Evolutionary conservation across 2,888 invertebrate species (phyloP).

Genomic region (Coleophora deauratella): DNA sequence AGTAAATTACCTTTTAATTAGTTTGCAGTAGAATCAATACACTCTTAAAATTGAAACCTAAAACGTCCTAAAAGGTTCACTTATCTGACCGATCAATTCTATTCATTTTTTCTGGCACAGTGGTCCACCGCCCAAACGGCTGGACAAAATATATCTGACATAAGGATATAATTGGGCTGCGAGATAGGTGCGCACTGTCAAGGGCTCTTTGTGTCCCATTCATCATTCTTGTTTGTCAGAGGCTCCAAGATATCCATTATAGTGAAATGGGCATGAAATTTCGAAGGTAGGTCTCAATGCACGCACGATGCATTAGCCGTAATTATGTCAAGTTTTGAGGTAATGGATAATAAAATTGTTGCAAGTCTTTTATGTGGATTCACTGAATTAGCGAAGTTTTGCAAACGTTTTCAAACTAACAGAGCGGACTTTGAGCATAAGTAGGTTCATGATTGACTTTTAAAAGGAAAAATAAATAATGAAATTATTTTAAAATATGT

Average conservation of each 20-base stretch:
- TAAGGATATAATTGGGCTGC: constrained; percentile 49
- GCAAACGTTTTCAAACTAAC: no score
- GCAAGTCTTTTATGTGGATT: constrained; percentile 14
- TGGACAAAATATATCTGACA: constrained; percentile 41
- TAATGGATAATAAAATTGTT: constrained; percentile 39
- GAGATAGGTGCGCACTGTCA: constrained; percentile 39
- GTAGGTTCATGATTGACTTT: no score
- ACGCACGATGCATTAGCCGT: constrained; percentile 37
- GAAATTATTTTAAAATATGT: no score
- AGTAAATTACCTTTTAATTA: no score
- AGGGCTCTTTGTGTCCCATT: constrained; percentile 48
- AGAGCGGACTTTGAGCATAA: no score
- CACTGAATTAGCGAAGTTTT: constrained; percentile 2
- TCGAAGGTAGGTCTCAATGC: constrained; percentile 48
- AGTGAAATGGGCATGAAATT: constrained; percentile 63
- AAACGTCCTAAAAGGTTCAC: no score
- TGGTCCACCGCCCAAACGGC: constrained; percentile 25
- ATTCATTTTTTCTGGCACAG: constrained; percentile 11
- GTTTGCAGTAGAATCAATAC: no score
- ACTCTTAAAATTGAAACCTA: no score
- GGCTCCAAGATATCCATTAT: constrained; percentile 38
- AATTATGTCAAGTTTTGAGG: constrained; percentile 51
- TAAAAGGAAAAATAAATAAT: no score
- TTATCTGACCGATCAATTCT: no score
- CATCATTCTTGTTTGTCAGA: constrained; percentile 54